Conservation (phyloP, 2,888 invertebrate species). For the Thymelicus acteon region DNA sequence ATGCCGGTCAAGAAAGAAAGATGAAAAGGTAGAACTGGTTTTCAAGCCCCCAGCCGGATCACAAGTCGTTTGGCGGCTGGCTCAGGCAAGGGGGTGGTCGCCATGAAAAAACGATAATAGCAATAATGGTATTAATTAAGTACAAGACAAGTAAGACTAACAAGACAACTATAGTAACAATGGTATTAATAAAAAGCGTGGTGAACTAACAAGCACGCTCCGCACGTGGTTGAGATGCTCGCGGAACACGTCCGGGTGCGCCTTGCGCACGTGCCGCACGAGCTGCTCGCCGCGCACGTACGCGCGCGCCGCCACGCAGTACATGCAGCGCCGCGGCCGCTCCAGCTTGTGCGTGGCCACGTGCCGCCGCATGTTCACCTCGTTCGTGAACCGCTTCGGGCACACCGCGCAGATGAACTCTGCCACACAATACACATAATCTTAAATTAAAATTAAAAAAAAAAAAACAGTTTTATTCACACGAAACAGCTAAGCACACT, state of each 20-base stretch:
- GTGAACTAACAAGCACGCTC: conserved; percentile 49
- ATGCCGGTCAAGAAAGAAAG: no score
- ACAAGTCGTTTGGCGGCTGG: no score
- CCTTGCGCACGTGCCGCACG: conserved; percentile 90
- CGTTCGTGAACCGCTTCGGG: conserved; percentile 87
- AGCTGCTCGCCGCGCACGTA: conserved; percentile 92
- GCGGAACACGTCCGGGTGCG: conserved; percentile 87
- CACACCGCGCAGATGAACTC: conserved; percentile 80
- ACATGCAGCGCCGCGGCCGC: conserved; percentile 90
- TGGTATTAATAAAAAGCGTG: background rate
- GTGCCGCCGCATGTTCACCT: conserved; percentile 89
- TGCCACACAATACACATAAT: conserved; percentile 41
- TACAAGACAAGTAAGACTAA: no score
- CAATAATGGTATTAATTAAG: no score
- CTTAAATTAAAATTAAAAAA: no score
- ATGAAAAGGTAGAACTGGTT: no score
- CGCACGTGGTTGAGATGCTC: conserved; percentile 71
- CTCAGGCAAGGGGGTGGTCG: no score
- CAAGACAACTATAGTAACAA: no score
- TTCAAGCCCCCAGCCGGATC: no score
- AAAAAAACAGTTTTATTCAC: no score
- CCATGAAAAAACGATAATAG: no score
- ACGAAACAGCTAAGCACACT: no score
- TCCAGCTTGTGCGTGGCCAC: conserved; percentile 89
- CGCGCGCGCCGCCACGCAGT: conserved; percentile 87